These are phyloP conservation scores for Ceyx margarethae DNA, from an alignment of 2,113 vertebrate genomes.

Conservation along the genomic window DNA sequence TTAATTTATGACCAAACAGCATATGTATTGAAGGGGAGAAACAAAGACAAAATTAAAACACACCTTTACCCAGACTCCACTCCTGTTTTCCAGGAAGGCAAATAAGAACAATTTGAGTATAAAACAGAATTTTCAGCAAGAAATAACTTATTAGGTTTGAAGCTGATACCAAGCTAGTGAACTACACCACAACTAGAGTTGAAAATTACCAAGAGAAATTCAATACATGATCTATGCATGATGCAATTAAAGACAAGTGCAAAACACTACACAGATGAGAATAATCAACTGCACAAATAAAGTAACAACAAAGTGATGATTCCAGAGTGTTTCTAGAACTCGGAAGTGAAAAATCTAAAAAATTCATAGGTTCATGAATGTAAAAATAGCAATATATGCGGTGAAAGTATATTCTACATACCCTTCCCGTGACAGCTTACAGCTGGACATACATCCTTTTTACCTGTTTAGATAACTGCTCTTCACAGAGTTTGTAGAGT, in stretches of 20 bases:
- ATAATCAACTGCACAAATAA: not conserved
- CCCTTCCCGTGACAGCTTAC: not conserved
- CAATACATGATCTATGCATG: not conserved
- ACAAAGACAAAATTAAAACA: not conserved
- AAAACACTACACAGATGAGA: not conserved
- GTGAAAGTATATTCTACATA: not conserved
- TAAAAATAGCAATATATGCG: not conserved
- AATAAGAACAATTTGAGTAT: not conserved
- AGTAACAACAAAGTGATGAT: not conserved
- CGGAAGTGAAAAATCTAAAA: not conserved
- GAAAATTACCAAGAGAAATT: not conserved
- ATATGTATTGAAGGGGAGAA: not conserved
- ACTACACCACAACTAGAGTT: not conserved
- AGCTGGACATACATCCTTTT: constrained; percentile 31
- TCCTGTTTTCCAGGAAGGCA: not conserved
- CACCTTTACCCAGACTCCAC: not conserved
- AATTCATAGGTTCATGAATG: not conserved
- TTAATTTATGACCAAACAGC: not conserved
- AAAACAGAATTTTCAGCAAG: not conserved
- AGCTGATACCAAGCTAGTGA: not conserved
- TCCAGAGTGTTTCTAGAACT: not conserved
- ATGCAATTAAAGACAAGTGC: not conserved
- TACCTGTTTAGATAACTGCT: constrained; percentile 77
- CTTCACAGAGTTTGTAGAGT: constrained; percentile 75
- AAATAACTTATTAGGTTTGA: not conserved